phyloP scores from a whole-genome alignment of 2,113 vertebrate genomes.

The Tenrec ecaudatus region DNA sequence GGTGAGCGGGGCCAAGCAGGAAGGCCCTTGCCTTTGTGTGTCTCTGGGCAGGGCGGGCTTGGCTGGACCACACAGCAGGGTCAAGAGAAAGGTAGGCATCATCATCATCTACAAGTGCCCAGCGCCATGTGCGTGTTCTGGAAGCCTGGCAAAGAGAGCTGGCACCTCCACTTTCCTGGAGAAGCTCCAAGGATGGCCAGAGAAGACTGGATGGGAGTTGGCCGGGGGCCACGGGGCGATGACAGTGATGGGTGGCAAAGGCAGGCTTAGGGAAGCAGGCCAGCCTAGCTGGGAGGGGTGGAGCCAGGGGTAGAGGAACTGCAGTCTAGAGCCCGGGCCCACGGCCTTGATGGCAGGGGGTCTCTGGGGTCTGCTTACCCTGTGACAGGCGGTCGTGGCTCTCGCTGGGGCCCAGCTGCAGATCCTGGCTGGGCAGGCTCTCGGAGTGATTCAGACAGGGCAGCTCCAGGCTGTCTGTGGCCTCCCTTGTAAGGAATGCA shows the following conservation, averaged over 20 bases:
- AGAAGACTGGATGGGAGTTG: neutral
- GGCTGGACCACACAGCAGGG: neutral
- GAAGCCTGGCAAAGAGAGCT: neutral
- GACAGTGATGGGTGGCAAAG: neutral
- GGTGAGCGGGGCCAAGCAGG: neutral
- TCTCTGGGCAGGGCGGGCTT: neutral
- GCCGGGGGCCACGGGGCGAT: neutral
- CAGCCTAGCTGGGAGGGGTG: neutral
- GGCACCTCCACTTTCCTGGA: neutral
- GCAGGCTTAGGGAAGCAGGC: neutral
- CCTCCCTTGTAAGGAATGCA: constrained; percentile 85
- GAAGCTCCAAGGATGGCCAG: neutral
- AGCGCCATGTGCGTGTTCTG: neutral
- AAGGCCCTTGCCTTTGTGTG: fast-evolving
- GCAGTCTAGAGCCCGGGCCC: neutral
- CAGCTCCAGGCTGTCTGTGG: constrained; percentile 87
- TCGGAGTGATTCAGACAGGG: constrained; percentile 88
- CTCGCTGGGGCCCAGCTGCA: constrained; percentile 86
- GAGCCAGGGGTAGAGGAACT: neutral
- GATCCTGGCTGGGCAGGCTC: constrained; percentile 85
- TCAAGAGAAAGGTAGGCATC: neutral
- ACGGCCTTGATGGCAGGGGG: neutral
- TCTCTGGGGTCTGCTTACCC: constrained; percentile 81
- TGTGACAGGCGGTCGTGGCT: constrained; percentile 92
- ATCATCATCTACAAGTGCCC: neutral